phyloP scores from a whole-genome alignment of 1,140 invertebrate genomes.

The Drosophila melanogaster region DNA sequence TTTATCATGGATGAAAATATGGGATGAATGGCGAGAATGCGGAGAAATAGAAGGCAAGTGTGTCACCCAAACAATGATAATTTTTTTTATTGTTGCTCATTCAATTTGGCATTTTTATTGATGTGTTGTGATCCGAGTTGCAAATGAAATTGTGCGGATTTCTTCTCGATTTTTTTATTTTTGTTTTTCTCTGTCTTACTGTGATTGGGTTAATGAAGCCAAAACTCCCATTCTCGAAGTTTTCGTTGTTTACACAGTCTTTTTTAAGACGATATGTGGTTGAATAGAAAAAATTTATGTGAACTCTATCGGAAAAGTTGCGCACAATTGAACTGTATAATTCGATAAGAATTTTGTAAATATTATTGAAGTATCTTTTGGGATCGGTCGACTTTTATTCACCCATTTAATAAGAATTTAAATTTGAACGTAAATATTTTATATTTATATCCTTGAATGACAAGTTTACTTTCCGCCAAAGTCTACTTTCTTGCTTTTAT shows the following conservation, averaged over 20 bases:
- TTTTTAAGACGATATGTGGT: constrained; percentile 17
- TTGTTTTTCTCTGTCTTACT: constrained; percentile 19
- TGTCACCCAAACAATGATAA: constrained; percentile 51
- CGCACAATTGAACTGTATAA: constrained; percentile 2
- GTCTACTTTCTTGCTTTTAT: constrained; percentile 3
- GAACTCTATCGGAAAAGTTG: constrained; percentile 16
- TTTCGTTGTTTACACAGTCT: constrained; percentile 22
- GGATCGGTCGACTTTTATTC: neutral
- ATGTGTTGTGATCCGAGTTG: constrained; percentile 62
- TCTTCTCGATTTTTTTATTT: constrained; percentile 14
- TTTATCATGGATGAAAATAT: constrained; percentile 11
- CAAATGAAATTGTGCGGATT: constrained; percentile 42
- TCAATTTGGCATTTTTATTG: constrained; percentile 75
- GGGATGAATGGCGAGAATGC: neutral
- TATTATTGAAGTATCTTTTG: neutral
- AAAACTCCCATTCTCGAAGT: neutral
- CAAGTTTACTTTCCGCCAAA: neutral
- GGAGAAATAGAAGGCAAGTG: constrained; percentile 3
- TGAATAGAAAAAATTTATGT: constrained; percentile 3
- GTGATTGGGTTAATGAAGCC: constrained; percentile 37
- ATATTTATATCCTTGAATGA: constrained; percentile 1
- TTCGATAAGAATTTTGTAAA: neutral
- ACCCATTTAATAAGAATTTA: no score
- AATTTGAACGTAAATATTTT: no score
- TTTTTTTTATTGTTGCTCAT: constrained; percentile 41